A percentile compares a stretch with the other conserved stretches of the same genome.
These are phyloP conservation scores for Ophiodon elongatus DNA, from an alignment of 2,113 vertebrate species.

Conservation along the genomic window DNA sequence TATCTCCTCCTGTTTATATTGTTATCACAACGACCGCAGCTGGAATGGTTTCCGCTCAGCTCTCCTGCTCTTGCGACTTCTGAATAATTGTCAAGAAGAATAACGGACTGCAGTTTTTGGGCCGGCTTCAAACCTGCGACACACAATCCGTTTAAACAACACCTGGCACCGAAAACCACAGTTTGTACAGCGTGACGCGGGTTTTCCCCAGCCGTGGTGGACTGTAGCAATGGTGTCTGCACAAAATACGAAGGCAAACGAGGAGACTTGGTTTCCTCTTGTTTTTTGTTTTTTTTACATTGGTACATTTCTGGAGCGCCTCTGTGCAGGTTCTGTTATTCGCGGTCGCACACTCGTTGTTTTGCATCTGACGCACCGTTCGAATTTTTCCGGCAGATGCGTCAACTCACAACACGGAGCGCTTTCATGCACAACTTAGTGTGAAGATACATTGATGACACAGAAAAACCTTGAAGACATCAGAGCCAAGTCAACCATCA, in stretches of 20 bases:
- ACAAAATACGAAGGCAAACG: neutral
- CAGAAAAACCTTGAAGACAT: neutral
- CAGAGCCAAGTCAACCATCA: slow-evolving; percentile 15
- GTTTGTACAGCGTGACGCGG: neutral
- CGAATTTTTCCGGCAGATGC: neutral
- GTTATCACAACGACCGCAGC: neutral
- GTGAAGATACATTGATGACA: slow-evolving; percentile 1
- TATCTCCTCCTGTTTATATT: neutral
- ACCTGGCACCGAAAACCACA: neutral
- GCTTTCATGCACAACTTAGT: neutral
- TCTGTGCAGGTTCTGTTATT: neutral
- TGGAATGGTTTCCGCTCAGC: neutral
- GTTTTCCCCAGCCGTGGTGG: neutral
- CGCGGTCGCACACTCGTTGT: neutral
- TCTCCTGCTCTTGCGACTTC: neutral
- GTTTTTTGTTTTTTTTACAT: neutral
- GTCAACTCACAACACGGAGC: neutral
- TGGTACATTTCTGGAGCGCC: neutral
- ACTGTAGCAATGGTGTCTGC: neutral
- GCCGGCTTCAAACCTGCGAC: too few species aligned
- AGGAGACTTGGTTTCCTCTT: neutral
- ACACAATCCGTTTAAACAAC: neutral
- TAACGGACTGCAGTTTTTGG: neutral
- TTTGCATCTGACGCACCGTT: slow-evolving; percentile 3
- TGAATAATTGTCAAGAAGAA: neutral